Evolutionary conservation across 2,888 invertebrate species (phyloP), one percentile per base, ranked within the genome.

Genomic region (Lottia scabra): DNA sequence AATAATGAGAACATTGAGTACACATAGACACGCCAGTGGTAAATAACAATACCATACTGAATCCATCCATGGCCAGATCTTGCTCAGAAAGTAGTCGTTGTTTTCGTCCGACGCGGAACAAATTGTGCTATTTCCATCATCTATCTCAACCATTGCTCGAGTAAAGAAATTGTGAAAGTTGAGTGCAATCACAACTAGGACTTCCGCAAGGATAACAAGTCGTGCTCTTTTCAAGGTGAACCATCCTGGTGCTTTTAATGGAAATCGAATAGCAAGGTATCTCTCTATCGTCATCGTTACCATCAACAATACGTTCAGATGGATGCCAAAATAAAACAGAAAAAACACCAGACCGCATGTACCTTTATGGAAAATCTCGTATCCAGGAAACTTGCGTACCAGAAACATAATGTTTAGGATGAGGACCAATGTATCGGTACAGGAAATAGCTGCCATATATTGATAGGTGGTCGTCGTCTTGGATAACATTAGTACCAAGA

Each of bases 61-160:
- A 62, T 73, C 73, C 0, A 75, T 66, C 75, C 75, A 75, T 10
- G 75, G 73, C 72, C 72, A 75, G 38, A 73, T 27, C 19, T 1
- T 56, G 19, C 19, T 56, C 8, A 19, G 19, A 15, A 56, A 56
- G 27, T 56, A 72, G 56, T 43, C 19, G 67, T 69, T 67, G 1
- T 26, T 46, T 27, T 45, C 43, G 15, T 63, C 68, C 1, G 43
- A 43, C 3, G 72, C 30, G 10, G 66, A 15, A 44, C 70, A 75
- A 6, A 16, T 44, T 8, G 65, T 70, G n/a, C 16, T 45, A 16
- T 63, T 65, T 6, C 44, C 19, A 43, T 63, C 67, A 0, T 45
- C 46, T 27, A 68, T 65, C 26, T 44, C 46, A 2, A 67, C 63
- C 68, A 75, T 75, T 27, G 48, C 19, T 2, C 68, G 63, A 12